Base-by-base conservation (phyloP, 2,888 invertebrate species). In the Eulithis testata region DNA sequence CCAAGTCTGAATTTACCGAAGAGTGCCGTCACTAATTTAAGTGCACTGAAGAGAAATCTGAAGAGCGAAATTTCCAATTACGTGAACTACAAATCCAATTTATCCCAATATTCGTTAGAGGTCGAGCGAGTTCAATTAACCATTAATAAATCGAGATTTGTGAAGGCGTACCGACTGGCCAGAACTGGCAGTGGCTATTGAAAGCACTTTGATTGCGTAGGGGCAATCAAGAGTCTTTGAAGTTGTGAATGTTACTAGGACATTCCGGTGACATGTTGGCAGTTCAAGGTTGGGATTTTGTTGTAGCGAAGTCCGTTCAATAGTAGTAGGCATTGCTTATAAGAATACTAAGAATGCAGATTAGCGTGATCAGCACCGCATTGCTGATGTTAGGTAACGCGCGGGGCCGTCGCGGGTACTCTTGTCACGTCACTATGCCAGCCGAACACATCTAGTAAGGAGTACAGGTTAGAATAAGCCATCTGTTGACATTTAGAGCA, bases 321-420 rank as follows among this genome's bases (percentile, higher is more conserved):
- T 11, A 14, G 40, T 52, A n/a, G 51, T 44, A 45, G 62, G 58
- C 31, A 31, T 49, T 49, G 60, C 11, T 11, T 47, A 40, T 64
- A 73, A 40, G 40, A 40, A 40, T 40, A 40, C 9, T 70, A 77
- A 81, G 79, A 84, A 86, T 84, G 84, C 79, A 85, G 84, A 85
- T 85, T 86, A 81, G 86, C 85, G 83, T 86, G 86, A 82, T 82
- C 77, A 76, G 76, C 78, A 76, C 82, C 85, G 88, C 88, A 90
- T 80, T 88, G 89, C 87, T 76, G 87, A 75, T 81, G 83, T 87
- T 85, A 80, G 78, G 80, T 80, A 83, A 84, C 77, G 76, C 73
- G 77, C 68, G 69, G 74, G 73, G 74, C 74, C 73, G 75, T 73
- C 71, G 81, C 83, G 78, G 79, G 80, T 73, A 66, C 71, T 76